Conservation (phyloP, 2,113 vertebrate species). For the Gasterosteus aculeatus region DNA sequence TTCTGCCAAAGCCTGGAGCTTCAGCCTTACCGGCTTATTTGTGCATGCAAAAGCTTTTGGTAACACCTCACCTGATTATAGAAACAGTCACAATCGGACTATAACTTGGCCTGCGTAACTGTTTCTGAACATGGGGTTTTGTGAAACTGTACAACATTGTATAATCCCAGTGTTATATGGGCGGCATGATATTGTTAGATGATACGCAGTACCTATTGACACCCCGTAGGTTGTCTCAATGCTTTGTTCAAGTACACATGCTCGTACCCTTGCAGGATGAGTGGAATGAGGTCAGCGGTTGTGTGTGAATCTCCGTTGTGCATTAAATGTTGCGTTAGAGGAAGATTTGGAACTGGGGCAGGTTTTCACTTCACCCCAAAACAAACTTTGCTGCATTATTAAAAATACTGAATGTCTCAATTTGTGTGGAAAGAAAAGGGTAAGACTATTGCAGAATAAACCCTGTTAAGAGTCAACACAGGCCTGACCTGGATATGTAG, state of each 20-base stretch:
- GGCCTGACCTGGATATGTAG: constrained; percentile 38
- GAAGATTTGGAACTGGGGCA: constrained; percentile 35
- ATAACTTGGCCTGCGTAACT: constrained; percentile 38
- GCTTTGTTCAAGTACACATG: constrained; percentile 59
- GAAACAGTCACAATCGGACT: constrained; percentile 47
- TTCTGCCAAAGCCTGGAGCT: constrained; percentile 67
- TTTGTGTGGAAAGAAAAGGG: constrained; percentile 25
- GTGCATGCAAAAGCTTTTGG: constrained; percentile 73
- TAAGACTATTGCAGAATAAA: constrained; percentile 31
- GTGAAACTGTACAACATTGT: constrained; percentile 64
- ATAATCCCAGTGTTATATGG: constrained; percentile 68
- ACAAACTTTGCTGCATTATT: constrained; percentile 46
- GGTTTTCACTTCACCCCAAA: constrained; percentile 30
- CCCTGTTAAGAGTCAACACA: constrained; percentile 28
- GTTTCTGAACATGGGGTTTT: constrained; percentile 47
- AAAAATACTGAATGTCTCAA: constrained; percentile 35
- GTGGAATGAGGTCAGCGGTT: constrained; percentile 48
- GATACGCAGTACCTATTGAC: constrained; percentile 67
- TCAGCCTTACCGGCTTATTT: constrained; percentile 59
- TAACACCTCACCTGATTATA: constrained; percentile 37
- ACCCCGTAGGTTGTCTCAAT: constrained; percentile 71
- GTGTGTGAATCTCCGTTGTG: constrained; percentile 49
- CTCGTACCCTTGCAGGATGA: constrained; percentile 43
- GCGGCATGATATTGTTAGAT: constrained; percentile 75
- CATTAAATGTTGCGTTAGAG: constrained; percentile 53